Evolutionary conservation across 2,888 invertebrate species (phyloP).

Genomic region (Mythimna albipuncta): DNA sequence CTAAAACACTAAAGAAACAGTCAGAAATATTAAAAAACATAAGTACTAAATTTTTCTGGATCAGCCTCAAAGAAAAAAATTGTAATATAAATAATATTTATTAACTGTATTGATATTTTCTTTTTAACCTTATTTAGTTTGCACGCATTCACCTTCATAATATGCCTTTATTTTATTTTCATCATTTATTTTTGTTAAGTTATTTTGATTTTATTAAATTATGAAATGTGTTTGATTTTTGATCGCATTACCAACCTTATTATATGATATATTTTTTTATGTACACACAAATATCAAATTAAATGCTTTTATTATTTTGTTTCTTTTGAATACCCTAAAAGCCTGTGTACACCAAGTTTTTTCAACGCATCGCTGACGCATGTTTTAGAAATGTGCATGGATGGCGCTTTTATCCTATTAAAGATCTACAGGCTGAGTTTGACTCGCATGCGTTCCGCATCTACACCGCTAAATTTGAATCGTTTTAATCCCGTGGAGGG

Average conservation of each 20-base stretch:
- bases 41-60: background rate
- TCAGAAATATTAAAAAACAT: background rate
- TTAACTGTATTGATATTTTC: conserved; percentile 31
- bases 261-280: no score
- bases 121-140: conserved; percentile 48
- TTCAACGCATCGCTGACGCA: no score
- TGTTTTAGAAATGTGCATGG: no score
- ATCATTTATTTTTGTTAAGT: background rate
- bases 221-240: background rate
- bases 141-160: conserved; percentile 53
- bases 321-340: no score
- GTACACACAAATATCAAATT: no score
- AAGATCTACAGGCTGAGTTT: no score
- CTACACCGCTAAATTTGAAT: no score
- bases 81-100: conserved; percentile 13
- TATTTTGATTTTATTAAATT: conserved; percentile 4
- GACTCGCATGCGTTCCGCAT: no score
- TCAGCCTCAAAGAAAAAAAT: background rate
- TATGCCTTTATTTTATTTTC: conserved; percentile 31
- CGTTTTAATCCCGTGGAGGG: no score
- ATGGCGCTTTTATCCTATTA: no score
- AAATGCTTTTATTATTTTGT: no score
- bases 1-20: background rate
- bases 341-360: no score
- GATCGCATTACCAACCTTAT: background rate